Evolutionary conservation across 1,140 invertebrate genomes (phyloP), one percentile per base, ranked within the genome.

Genomic region (Oncopeltus fasciatus): DNA sequence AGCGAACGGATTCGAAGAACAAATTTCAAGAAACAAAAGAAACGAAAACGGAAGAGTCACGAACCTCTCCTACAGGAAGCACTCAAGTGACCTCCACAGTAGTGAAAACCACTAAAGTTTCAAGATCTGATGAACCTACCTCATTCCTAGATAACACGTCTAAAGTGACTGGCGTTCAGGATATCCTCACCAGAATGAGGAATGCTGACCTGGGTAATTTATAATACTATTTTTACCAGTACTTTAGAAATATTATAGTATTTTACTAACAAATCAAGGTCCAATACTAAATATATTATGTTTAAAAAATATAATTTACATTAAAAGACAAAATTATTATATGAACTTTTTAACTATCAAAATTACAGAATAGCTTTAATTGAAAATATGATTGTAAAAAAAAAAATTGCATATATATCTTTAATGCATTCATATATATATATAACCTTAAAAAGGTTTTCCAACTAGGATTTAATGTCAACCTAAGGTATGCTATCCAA

Each of bases 171-270:
- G 82, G 82, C 12, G 81, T 87, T 1, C 78, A 84, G 66, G 86
- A 88, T 72, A 83, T 87, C 1, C 74, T 88, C 1, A 78, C 78
- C 12, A 75, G 85, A 63, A 88, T 88, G 86, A 80, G 81, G 67
- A 84, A 83, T 69, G 81, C 81, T 63, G 81, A 83, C 69, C 77
- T 82, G 65, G 81, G 82, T 84, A 66, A 21, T 63, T 49, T 29
- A 58, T 29, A 49, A 20, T 26, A 31, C 27, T 51, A 2, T 20
- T 3, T 53, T 21, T 20, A 20, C 12, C 24, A 24, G 26, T 24
- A 20, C 26, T 16, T 28, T 61, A 3, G 44, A 27, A 24, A 46
- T 5, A 29, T 62, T 62, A 27, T 56, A 27, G 27, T 46, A 46
- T 46, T 9, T 1, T 46, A 20, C n/a, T n/a, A n/a, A n/a, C n/a